Base-by-base conservation (phyloP, 2,888 invertebrate species). In the Timandra comae region DNA sequence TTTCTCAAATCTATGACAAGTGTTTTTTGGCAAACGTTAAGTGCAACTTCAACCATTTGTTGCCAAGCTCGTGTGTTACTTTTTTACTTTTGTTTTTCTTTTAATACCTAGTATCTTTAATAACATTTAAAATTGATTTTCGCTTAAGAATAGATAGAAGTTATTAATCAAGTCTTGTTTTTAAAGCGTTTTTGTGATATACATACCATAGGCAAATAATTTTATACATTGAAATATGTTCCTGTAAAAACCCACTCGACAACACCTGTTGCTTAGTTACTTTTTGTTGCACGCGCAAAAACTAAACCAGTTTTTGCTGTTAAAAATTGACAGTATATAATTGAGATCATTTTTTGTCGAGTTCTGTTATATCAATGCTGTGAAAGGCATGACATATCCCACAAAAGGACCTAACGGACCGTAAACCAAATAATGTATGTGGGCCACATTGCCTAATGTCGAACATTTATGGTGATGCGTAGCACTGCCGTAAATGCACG, bases 351-450 rank as follows among this genome's bases (percentile, higher is more conserved):
- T 41, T 37, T 32, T 27, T 35, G 19, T 32, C 28, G 27, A 24
- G 28, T 39, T 24, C 33, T 35, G 31, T 30, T 40, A 26, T 24
- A 33, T 20, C 27, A 42, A 46, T 44, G 49, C 45, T 49, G 50
- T 46, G 35, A 56, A 54, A 50, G 42, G 53, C 49, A 45, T 54
- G 50, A 46, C 49, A 41, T 52, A 41, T 49, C 41, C 49, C 47
- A 61, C 61, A 66, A 63, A 69, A 62, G 62, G 56, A 61, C 47
- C 51, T 79, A 80, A 79, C 79, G 80, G 78, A 53, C 57, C 63
- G 51, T 60, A 53, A 63, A 59, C 66, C 68, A 69, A 73, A 75
- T 70, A 68, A 68, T 60, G 54, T 73, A 77, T 76, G 67, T 78
- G 55, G 66, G 66, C 51, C 69, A 70, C 70, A 67, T 73, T 68